Conservation (phyloP, 2,113 vertebrate species). For the Onychostruthus taczanowskii region DNA sequence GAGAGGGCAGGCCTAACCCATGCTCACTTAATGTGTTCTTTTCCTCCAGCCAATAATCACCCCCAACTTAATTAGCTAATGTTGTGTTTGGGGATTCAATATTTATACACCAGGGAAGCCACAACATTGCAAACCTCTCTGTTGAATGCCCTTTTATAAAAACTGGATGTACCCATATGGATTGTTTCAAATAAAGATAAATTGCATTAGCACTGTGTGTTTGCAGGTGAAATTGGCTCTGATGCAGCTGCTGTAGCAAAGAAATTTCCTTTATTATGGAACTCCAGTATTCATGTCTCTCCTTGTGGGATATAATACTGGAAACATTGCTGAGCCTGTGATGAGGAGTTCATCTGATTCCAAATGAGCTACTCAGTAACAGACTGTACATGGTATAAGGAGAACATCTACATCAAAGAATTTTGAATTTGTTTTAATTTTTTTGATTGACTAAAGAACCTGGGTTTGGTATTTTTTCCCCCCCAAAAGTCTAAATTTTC, state of each 20-base stretch:
- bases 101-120: conserved; percentile 2
- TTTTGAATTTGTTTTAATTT: neutral
- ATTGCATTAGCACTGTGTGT: neutral
- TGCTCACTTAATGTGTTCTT: neutral
- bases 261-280: neutral
- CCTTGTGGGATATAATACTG: neutral
- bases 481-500: neutral
- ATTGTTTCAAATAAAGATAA: conserved; percentile 9
- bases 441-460: neutral
- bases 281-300: neutral
- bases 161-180: neutral
- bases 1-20: conserved; percentile 23
- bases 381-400: neutral
- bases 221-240: conserved; percentile 12
- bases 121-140: neutral
- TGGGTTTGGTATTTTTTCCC: neutral
- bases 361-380: neutral
- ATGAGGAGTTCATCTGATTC: neutral
- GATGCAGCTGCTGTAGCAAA: neutral
- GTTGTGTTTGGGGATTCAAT: conserved; percentile 4
- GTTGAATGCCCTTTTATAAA: neutral
- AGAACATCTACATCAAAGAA: neutral
- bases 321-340: neutral
- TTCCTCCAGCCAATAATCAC: neutral
- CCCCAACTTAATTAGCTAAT: conserved; percentile 25